These are phyloP conservation scores for Liasis olivaceus DNA, from an alignment of 2,797 vertebrate genomes.

Conservation along the genomic window DNA sequence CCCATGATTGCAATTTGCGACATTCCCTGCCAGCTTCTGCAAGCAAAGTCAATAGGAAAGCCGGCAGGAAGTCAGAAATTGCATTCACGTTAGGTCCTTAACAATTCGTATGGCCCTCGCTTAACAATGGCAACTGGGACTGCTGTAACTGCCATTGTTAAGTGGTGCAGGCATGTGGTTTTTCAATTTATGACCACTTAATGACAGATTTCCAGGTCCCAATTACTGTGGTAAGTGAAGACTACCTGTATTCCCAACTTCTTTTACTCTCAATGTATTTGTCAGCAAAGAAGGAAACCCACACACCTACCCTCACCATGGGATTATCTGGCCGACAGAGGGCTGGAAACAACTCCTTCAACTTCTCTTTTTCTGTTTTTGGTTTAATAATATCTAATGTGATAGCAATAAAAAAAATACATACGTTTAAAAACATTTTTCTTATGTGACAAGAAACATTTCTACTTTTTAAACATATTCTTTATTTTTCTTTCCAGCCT, in stretches of 20 bases:
- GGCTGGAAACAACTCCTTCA: slow-evolving; percentile 92
- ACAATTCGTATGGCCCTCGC: not conserved
- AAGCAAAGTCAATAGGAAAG: not conserved
- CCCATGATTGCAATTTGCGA: not conserved
- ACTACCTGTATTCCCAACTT: not conserved
- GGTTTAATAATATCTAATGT: slow-evolving; percentile 77
- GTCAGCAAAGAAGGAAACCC: not conserved
- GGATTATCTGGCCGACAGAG: slow-evolving; percentile 90
- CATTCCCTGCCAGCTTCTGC: not conserved
- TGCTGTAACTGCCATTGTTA: not conserved
- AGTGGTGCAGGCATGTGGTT: not conserved
- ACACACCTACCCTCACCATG: slow-evolving; percentile 78
- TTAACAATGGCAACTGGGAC: not conserved
- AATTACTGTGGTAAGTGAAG: not conserved
- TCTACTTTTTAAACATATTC: not conserved
- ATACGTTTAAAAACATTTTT: not conserved
- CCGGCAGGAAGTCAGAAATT: not conserved
- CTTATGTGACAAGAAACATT: not conserved
- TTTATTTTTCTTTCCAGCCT: not conserved
- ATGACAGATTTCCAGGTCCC: not conserved
- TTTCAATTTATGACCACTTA: not conserved
- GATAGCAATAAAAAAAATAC: slow-evolving; percentile 1
- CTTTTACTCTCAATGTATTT: not conserved
- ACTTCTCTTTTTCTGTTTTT: slow-evolving; percentile 85
- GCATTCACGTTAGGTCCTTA: not conserved